A percentile compares a stretch with the other conserved stretches of the same genome.
Evolutionary conservation across 2,113 vertebrate genomes (phyloP).

Genomic region (Anolis sagrei): DNA sequence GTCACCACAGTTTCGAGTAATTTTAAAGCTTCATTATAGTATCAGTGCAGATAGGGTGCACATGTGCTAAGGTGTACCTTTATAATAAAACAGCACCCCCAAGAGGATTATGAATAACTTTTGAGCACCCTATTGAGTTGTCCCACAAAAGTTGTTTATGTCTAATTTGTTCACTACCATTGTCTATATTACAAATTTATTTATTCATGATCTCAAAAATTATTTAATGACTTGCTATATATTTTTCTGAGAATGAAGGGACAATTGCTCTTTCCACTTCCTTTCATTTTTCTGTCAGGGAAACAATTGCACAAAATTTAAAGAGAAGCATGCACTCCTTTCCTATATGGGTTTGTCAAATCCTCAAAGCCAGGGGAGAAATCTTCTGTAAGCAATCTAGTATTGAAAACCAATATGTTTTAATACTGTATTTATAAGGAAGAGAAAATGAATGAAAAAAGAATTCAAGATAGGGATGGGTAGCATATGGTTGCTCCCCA

Average conservation of each 20-base stretch:
- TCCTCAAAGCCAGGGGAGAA: not conserved
- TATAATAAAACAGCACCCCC: not conserved
- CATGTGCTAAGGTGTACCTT: no score
- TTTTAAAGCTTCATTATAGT: no score
- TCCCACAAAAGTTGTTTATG: not conserved
- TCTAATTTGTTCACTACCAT: not conserved
- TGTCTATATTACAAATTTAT: not conserved
- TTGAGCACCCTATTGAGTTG: not conserved
- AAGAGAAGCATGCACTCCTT: not conserved
- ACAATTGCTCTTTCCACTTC: not conserved
- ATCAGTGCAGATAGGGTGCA: no score
- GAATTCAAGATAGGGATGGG: not conserved
- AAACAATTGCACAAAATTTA: not conserved
- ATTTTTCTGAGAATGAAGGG: not conserved
- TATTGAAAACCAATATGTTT: not conserved
- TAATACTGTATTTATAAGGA: not conserved
- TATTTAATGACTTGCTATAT: not conserved
- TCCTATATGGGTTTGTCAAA: not conserved
- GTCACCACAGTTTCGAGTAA: no score
- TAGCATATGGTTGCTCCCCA: constrained; percentile 1
- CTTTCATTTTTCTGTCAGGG: not conserved
- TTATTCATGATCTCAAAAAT: not conserved
- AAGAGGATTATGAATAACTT: not conserved
- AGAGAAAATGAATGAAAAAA: not conserved
- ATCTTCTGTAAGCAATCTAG: not conserved